These are phyloP conservation scores for Fregata magnificens DNA, from an alignment of 2,113 vertebrate genomes.

Conservation along the genomic window DNA sequence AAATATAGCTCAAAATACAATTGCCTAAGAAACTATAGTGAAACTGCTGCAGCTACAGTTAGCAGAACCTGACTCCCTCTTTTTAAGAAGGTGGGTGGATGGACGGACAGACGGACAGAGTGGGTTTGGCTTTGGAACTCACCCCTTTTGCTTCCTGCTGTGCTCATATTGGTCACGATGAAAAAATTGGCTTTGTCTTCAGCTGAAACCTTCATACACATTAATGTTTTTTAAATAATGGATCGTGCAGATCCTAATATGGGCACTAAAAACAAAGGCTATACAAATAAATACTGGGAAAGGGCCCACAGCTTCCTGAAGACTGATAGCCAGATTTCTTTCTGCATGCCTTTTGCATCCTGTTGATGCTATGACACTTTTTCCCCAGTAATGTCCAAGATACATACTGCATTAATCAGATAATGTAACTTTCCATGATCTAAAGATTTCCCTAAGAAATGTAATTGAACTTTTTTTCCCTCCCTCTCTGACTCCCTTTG, in stretches of 20 bases:
- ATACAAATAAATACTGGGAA: slow-evolving; percentile 53
- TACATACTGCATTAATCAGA: slow-evolving; percentile 46
- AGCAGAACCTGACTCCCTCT: slow-evolving; percentile 45
- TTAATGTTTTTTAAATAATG: background rate
- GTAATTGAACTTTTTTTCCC: background rate
- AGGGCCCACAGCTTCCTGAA: slow-evolving; percentile 58
- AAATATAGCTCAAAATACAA: background rate
- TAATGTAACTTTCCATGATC: slow-evolving; percentile 44
- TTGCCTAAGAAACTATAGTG: background rate
- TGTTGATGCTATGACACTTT: slow-evolving; percentile 44
- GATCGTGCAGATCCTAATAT: slow-evolving; percentile 4
- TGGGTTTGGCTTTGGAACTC: slow-evolving; percentile 32
- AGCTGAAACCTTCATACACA: background rate
- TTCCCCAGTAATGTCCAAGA: slow-evolving; percentile 54
- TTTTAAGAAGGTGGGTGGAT: background rate
- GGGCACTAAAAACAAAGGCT: slow-evolving; percentile 56
- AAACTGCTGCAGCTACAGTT: slow-evolving; percentile 68
- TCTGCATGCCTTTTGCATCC: slow-evolving; percentile 60
- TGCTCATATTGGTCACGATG: background rate
- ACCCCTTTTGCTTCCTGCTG: slow-evolving; percentile 13
- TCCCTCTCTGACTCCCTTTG: background rate
- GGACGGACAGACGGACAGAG: background rate
- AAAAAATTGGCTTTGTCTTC: slow-evolving; percentile 54
- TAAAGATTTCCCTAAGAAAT: slow-evolving; percentile 36
- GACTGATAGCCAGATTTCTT: slow-evolving; percentile 61